A percentile compares a stretch with the other conserved stretches of the same genome.
These are phyloP conservation scores for Idaea dimidiata DNA, from an alignment of 2,888 invertebrate genomes.

Conservation along the genomic window DNA sequence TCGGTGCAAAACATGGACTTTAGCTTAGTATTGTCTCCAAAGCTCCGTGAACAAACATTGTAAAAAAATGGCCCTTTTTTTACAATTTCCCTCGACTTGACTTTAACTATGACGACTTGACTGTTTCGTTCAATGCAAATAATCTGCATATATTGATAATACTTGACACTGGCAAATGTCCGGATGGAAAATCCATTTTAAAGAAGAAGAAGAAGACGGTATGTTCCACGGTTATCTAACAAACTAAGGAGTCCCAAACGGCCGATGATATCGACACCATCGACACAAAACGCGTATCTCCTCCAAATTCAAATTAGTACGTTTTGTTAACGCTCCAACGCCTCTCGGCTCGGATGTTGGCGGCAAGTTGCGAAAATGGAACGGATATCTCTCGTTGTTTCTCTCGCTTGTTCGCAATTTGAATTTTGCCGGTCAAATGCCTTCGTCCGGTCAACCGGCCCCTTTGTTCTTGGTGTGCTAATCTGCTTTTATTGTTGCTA, in stretches of 20 bases:
- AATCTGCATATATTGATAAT: too few species aligned
- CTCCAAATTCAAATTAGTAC: constrained; percentile 51
- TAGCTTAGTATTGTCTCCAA: too few species aligned
- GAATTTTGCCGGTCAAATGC: constrained; percentile 78
- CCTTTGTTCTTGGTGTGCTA: constrained; percentile 29
- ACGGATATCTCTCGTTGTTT: constrained; percentile 75
- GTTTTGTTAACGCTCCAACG: constrained; percentile 66
- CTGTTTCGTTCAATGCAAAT: too few species aligned
- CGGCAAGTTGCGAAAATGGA: constrained; percentile 72
- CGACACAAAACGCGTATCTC: constrained; percentile 29
- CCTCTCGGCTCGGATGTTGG: constrained; percentile 57
- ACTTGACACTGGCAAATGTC: too few species aligned
- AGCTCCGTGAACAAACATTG: too few species aligned
- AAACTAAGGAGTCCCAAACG: neutral
- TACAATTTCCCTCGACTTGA: too few species aligned
- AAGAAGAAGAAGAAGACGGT: too few species aligned
- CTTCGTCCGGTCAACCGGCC: constrained; percentile 75
- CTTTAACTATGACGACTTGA: too few species aligned
- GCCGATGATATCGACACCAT: constrained; percentile 8
- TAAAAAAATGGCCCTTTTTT: too few species aligned
- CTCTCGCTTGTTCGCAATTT: constrained; percentile 76
- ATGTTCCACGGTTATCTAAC: neutral
- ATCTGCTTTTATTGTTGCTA: neutral
- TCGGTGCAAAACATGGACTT: too few species aligned
- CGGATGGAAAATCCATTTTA: too few species aligned